Conservation (phyloP, 2,888 invertebrate species). For the Lasius fuliginosus region DNA sequence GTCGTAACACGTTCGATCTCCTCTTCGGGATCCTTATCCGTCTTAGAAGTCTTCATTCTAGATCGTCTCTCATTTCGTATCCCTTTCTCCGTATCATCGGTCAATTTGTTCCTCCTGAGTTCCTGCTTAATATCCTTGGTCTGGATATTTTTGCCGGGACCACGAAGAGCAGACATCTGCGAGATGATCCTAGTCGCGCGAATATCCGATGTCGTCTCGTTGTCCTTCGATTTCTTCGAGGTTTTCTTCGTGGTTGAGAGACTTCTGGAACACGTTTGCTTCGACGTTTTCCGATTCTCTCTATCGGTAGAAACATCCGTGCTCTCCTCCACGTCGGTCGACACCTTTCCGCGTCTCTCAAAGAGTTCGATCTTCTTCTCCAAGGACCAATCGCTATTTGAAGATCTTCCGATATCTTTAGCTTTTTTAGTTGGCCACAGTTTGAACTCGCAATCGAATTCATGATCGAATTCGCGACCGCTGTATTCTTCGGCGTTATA, state of each 20-base stretch:
- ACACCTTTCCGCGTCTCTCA: slow-evolving; percentile 75
- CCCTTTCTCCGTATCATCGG: slow-evolving; percentile 3
- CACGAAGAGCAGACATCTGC: slow-evolving; percentile 71
- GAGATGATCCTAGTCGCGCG: slow-evolving; percentile 72
- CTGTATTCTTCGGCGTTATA: slow-evolving; percentile 6
- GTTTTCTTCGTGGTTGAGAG: slow-evolving; percentile 33
- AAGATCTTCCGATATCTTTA: background rate
- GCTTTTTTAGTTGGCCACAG: slow-evolving; percentile 45
- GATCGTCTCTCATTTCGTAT: slow-evolving; percentile 33
- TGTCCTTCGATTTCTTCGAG: slow-evolving; percentile 44
- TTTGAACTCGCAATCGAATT: slow-evolving; percentile 31
- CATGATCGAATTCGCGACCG: background rate
- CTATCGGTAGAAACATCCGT: slow-evolving; percentile 63
- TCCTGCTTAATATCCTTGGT: slow-evolving; percentile 77
- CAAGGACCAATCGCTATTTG: slow-evolving; percentile 80
- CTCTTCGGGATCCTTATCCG: slow-evolving; percentile 1
- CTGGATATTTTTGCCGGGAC: slow-evolving; percentile 63
- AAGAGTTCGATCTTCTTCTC: slow-evolving; percentile 81
- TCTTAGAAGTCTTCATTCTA: background rate
- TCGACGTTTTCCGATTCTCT: slow-evolving; percentile 18
- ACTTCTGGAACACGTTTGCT: slow-evolving; percentile 3
- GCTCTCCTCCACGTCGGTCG: slow-evolving; percentile 77
- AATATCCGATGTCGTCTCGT: slow-evolving; percentile 19
- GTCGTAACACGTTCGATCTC: slow-evolving; percentile 12
- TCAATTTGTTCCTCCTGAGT: slow-evolving; percentile 73